Evolutionary conservation across 1,140 invertebrate species (phyloP), one percentile per base, ranked within the genome.

Genomic region (Leptinotarsa texana): DNA sequence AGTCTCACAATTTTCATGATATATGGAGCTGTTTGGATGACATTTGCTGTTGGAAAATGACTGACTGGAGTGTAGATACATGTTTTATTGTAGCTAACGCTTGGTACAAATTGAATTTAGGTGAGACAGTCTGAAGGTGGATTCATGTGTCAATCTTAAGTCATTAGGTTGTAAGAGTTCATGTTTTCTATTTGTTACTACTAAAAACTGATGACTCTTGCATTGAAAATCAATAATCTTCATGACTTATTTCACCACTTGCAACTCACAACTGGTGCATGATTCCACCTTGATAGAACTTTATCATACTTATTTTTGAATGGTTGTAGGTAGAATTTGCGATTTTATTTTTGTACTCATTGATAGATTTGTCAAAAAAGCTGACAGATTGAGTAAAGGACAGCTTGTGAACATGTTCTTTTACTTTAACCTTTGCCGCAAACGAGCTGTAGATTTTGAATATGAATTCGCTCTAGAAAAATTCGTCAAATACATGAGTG

Each of bases 361-460:
- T 2, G 87, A 86, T 57, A 88, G 86, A 80, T 18, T 89, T 2
- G 80, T 84, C 1, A 81, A 81, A 6, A 89, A 87, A 77, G 62
- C 85, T 8, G 69, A 83, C 3, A 83, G 83, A 73, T 74, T 91
- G 42, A 84, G 82, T 1, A 83, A 86, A 3, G 82, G 85, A n/a
- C 82, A 91, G 49, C 80, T 91, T 21, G 81, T 91, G 0, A 87
- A 90, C 70, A 82, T 85, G 13, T 86, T 90, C 79, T 91, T 89
- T 77, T 83, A 87, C 62, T 79, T 89, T 21, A 89, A 88, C 75
- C n/a, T 88, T 2, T 78, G 83, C 47, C 79, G 88, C 4, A 83
- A 80, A 13, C 76, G 83, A 4, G 74, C 82, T 11, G 80, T 88
- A 18, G 84, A 87, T 83, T 90, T 89, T 73, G 88, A 90, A 70